Conservation (phyloP, 1,140 invertebrate species). For the Spodoptera litura region DNA sequence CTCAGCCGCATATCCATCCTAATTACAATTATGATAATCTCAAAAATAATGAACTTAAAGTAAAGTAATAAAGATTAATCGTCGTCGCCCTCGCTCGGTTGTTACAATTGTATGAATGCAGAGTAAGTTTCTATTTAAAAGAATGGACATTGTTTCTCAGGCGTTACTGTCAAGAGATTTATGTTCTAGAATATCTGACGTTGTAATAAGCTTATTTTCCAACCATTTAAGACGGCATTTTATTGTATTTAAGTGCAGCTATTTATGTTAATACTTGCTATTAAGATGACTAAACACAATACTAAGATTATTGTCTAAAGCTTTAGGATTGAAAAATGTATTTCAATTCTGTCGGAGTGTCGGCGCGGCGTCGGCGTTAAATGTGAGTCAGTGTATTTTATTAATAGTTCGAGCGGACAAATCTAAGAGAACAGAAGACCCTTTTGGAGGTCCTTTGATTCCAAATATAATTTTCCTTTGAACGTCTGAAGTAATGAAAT, state of each 20-base stretch:
- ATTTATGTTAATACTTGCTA: conserved; percentile 13
- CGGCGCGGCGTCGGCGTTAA: not conserved
- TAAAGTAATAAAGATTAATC: conserved; percentile 45
- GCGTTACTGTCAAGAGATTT: conserved; percentile 22
- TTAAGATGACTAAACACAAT: conserved; percentile 26
- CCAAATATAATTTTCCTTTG: conserved; percentile 37
- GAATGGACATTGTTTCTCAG: conserved; percentile 13
- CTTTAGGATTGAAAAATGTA: conserved; percentile 30
- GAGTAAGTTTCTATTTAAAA: conserved; percentile 17
- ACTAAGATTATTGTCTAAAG: conserved; percentile 24
- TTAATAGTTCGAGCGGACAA: conserved; percentile 33
- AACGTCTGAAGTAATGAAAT: conserved; percentile 28
- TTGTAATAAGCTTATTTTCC: conserved; percentile 1
- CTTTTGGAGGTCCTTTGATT: conserved; percentile 17
- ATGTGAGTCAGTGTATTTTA: conserved; percentile 34
- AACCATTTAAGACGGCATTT: conserved; percentile 7
- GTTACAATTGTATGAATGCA: conserved; percentile 35
- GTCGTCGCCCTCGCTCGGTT: conserved; percentile 20
- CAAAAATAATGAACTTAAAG: conserved; percentile 52
- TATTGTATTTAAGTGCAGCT: conserved; percentile 26
- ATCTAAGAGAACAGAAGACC: conserved; percentile 19
- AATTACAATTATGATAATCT: conserved; percentile 64
- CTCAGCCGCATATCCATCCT: conserved; percentile 82
- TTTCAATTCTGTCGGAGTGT: conserved; percentile 11
- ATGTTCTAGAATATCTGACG: conserved; percentile 10